Percentiles rank a stretch among this genome's conserved stretches.
Conservation (phyloP, 2,113 vertebrate genomes). For the Lamprotornis superbus region DNA sequence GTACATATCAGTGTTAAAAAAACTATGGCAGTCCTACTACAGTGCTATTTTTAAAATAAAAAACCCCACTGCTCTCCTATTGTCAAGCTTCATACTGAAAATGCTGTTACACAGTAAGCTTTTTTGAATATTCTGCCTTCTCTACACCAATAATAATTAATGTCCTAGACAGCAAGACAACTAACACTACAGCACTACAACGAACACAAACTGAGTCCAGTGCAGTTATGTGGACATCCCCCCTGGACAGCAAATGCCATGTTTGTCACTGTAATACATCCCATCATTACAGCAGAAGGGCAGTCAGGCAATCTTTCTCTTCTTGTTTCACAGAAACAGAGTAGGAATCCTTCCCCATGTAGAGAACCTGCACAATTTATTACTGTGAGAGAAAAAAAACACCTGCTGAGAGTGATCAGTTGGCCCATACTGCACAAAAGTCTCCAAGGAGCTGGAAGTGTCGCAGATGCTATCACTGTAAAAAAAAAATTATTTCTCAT, state of each 20-base stretch:
- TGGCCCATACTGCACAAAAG: neutral
- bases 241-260: neutral
- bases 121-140: neutral
- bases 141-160: neutral
- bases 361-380: neutral
- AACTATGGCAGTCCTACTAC: neutral
- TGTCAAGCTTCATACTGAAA: neutral
- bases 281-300: neutral
- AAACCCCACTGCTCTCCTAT: neutral
- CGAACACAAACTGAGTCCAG: accelerated
- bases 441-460: neutral
- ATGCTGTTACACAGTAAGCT: neutral
- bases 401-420: neutral
- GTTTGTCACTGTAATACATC: neutral
- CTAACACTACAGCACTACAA: neutral
- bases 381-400: neutral
- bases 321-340: neutral
- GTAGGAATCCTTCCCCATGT: neutral
- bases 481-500: neutral
- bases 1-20: neutral
- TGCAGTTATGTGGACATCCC: neutral
- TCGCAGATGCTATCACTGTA: neutral
- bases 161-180: neutral
- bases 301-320: neutral
- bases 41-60: neutral